phyloP scores from a whole-genome alignment of 1,140 invertebrate genomes.

The Trachymyrmex cornetzi region DNA sequence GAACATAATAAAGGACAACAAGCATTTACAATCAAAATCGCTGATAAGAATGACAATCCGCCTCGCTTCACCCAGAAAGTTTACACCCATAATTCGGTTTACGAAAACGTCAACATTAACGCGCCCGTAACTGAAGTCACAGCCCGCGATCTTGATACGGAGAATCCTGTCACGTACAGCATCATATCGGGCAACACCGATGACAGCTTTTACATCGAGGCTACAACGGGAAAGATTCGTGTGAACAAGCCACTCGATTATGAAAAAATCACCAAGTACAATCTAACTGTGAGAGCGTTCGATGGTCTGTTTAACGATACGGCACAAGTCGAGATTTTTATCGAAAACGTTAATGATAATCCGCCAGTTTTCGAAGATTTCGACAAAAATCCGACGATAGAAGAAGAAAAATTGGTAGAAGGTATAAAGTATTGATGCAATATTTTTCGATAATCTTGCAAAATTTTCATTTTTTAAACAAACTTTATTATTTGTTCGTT shows the following conservation, averaged over 20 bases:
- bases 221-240: slow-evolving; percentile 91
- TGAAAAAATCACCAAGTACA: slow-evolving; percentile 93
- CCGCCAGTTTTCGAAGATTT: slow-evolving; percentile 91
- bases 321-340: slow-evolving; percentile 92
- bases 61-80: slow-evolving; percentile 91
- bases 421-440: slow-evolving; percentile 88
- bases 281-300: slow-evolving; percentile 91
- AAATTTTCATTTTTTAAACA: background rate
- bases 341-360: slow-evolving; percentile 95
- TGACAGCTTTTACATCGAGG: slow-evolving; percentile 93
- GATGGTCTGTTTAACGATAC: slow-evolving; percentile 93
- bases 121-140: slow-evolving; percentile 93
- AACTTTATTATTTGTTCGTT: slow-evolving; percentile 32
- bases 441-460: background rate
- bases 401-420: slow-evolving; percentile 89
- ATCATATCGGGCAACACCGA: slow-evolving; percentile 93
- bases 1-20: slow-evolving; percentile 91
- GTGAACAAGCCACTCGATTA: slow-evolving; percentile 94
- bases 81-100: slow-evolving; percentile 92
- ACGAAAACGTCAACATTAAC: slow-evolving; percentile 94
- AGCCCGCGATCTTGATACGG: slow-evolving; percentile 93
- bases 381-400: slow-evolving; percentile 90
- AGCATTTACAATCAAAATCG: slow-evolving; percentile 94
- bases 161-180: slow-evolving; percentile 92
- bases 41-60: slow-evolving; percentile 96